Evolutionary conservation across 2,113 vertebrate genomes (phyloP).

Genomic region (Sturnus vulgaris): DNA sequence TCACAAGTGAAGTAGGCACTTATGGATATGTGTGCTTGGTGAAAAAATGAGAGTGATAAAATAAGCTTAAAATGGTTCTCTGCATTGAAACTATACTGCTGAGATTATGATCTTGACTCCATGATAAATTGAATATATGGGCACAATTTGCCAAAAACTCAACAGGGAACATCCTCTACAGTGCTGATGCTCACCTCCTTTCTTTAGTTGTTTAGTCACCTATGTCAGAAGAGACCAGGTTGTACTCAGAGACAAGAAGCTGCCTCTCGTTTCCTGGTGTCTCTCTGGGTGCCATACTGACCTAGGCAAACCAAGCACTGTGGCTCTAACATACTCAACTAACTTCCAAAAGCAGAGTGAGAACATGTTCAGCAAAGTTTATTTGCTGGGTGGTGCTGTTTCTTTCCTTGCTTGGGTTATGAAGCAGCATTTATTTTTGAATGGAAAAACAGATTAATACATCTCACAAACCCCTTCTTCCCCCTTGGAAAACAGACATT

Average conservation of each 20-base stretch:
- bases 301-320: background rate
- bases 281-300: background rate
- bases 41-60: background rate
- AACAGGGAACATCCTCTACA: background rate
- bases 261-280: rapidly evolving
- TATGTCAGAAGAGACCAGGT: background rate
- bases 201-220: background rate
- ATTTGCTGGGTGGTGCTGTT: background rate
- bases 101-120: background rate
- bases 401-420: background rate
- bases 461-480: background rate
- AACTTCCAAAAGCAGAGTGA: background rate
- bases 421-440: background rate
- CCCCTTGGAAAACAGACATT: background rate
- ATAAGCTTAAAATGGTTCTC: background rate
- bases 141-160: background rate
- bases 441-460: background rate
- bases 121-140: background rate
- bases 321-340: background rate
- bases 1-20: background rate
- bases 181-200: background rate
- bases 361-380: background rate
- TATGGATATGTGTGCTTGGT: rapidly evolving
- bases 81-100: background rate
- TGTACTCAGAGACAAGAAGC: background rate